Percentiles rank a stretch among this genome's conserved stretches.
Evolutionary conservation across 2,797 vertebrate genomes (phyloP).

Genomic region (Siniperca undulata): DNA sequence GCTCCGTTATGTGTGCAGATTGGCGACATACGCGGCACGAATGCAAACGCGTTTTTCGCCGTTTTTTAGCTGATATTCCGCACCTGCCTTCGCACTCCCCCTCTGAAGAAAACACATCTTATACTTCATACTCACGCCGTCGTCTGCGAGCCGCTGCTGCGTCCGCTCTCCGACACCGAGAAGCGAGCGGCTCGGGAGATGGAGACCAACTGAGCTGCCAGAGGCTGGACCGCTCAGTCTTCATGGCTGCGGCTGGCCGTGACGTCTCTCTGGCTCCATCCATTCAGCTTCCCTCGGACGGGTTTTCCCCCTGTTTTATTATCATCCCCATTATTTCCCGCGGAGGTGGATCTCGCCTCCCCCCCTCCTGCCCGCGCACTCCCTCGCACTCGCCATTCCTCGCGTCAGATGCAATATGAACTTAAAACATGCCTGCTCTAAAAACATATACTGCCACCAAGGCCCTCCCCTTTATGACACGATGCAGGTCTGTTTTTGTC

Average conservation of each 20-base stretch:
- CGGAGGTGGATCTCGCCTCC: slow-evolving; percentile 77
- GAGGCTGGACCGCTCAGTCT: slow-evolving; percentile 77
- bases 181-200: slow-evolving; percentile 66
- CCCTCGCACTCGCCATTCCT: slow-evolving; percentile 68
- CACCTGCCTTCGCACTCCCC: not conserved
- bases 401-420: slow-evolving; percentile 80
- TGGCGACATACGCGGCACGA: slow-evolving; percentile 11
- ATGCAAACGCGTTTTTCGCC: slow-evolving; percentile 38
- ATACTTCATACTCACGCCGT: slow-evolving; percentile 79
- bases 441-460: slow-evolving; percentile 84
- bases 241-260: slow-evolving; percentile 86
- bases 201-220: slow-evolving; percentile 73
- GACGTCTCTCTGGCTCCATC: slow-evolving; percentile 89
- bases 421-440: slow-evolving; percentile 78
- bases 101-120: slow-evolving; percentile 11
- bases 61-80: not conserved
- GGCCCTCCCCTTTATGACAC: slow-evolving; percentile 86
- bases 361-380: slow-evolving; percentile 46
- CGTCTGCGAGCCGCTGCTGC: slow-evolving; percentile 44
- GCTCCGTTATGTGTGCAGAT: slow-evolving; percentile 42
- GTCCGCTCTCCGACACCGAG: slow-evolving; percentile 54
- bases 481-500: slow-evolving; percentile 76
- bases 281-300: slow-evolving; percentile 88
- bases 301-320: slow-evolving; percentile 81
- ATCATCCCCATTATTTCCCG: slow-evolving; percentile 79